These are phyloP conservation scores for Tenualosa thibaudeaui DNA, from an alignment of 2,797 vertebrate genomes.

Conservation along the genomic window DNA sequence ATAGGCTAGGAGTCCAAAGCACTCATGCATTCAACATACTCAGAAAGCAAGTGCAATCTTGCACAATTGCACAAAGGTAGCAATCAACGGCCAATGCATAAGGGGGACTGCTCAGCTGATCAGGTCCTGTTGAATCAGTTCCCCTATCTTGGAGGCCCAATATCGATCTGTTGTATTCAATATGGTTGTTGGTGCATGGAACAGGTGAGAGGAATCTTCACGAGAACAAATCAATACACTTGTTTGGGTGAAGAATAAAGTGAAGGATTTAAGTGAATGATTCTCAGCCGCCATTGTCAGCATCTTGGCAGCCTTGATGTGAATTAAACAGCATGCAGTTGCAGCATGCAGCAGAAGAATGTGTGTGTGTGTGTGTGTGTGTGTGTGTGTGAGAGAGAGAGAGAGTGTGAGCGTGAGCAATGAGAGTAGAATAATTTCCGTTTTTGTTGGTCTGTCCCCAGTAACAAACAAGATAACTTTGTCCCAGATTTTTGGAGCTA, in stretches of 20 bases:
- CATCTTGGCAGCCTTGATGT: slow-evolving; percentile 19
- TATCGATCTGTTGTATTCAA: slow-evolving; percentile 21
- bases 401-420: neutral
- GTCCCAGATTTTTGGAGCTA: too few species aligned
- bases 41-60: neutral
- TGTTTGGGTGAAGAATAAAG: slow-evolving; percentile 21
- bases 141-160: neutral
- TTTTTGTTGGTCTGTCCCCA: too few species aligned
- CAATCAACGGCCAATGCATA: neutral
- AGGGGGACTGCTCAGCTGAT: neutral
- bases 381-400: neutral
- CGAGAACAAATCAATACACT: slow-evolving; percentile 24
- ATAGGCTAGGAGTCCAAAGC: neutral
- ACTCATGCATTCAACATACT: neutral
- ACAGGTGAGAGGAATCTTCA: neutral
- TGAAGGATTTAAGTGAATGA: slow-evolving; percentile 8
- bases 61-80: neutral
- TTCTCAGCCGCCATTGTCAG: neutral
- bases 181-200: neutral
- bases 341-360: neutral
- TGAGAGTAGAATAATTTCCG: too few species aligned
- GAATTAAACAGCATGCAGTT: neutral
- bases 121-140: neutral
- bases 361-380: neutral
- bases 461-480: too few species aligned